Conservation (phyloP, 2,113 vertebrate genomes). For the Cacatua alba region DNA sequence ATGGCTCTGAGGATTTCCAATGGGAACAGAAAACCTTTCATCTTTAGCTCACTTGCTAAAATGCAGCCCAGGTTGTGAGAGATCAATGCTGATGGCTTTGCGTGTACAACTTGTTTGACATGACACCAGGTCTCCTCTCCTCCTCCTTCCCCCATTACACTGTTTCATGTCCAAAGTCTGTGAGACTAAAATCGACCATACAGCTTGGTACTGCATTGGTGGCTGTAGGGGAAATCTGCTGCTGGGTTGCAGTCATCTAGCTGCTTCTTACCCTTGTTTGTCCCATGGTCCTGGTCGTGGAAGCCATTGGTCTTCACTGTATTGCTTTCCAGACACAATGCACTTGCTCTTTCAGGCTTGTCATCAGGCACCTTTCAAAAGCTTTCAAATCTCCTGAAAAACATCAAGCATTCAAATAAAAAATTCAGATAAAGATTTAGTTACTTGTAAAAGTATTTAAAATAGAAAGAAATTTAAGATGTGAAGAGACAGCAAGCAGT, state of each 20-base stretch:
- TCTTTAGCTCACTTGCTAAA: neutral
- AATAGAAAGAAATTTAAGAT: neutral
- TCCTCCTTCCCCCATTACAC: neutral
- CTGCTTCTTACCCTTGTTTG: neutral
- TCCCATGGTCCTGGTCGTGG: neutral
- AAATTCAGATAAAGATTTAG: neutral
- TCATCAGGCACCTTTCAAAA: neutral
- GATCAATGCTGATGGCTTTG: neutral
- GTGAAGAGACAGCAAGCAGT: accelerated
- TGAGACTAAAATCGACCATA: neutral
- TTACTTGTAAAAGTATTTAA: neutral
- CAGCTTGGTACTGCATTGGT: neutral
- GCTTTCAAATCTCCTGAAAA: neutral
- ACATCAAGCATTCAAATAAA: neutral
- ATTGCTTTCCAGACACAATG: neutral
- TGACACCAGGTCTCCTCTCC: neutral
- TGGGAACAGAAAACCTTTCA: constrained; percentile 20
- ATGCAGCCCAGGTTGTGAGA: neutral
- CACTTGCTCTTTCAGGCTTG: neutral
- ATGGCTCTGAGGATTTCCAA: constrained; percentile 26
- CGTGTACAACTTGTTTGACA: neutral
- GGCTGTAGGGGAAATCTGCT: neutral
- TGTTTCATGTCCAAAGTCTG: neutral
- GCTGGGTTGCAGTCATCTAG: neutral
- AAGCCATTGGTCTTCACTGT: neutral